Evolutionary conservation across 2,888 invertebrate genomes (phyloP).

Genomic region (Pediacus dermestoides): DNA sequence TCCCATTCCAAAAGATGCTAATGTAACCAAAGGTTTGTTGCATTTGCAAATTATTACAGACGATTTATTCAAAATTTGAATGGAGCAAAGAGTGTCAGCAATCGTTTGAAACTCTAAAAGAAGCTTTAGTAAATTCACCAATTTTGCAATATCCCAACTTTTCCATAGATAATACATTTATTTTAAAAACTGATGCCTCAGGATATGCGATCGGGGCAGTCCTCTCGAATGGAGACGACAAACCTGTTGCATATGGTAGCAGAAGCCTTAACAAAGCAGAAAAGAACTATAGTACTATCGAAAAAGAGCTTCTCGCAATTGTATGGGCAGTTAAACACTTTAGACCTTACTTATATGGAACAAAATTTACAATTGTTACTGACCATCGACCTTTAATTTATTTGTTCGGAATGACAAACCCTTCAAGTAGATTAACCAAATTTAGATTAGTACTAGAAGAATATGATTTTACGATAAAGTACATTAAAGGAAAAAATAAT

Average conservation of each 20-base stretch:
- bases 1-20: constrained; percentile 20
- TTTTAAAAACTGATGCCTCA: constrained; percentile 14
- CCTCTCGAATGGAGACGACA: constrained; percentile 13
- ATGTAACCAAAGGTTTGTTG: constrained; percentile 22
- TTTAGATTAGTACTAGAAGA: constrained; percentile 10
- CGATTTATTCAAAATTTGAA: constrained; percentile 15
- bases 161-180: constrained; percentile 8
- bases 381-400: constrained; percentile 8
- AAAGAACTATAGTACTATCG: constrained; percentile 5
- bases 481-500: constrained; percentile 11
- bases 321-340: constrained; percentile 5
- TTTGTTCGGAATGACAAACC: constrained; percentile 5
- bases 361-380: neutral
- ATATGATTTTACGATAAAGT: constrained; percentile 12
- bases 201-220: constrained; percentile 14
- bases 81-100: constrained; percentile 17
- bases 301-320: constrained; percentile 5
- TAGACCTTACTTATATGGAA: constrained; percentile 6
- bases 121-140: constrained; percentile 11
- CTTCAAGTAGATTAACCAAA: constrained; percentile 7
- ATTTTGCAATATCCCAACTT: constrained; percentile 16
- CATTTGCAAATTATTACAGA: constrained; percentile 24
- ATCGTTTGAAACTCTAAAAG: constrained; percentile 12
- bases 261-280: constrained; percentile 2
- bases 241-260: constrained; percentile 7